phyloP scores from a whole-genome alignment of 2,888 invertebrate genomes.

The Cephus rjabovi region DNA sequence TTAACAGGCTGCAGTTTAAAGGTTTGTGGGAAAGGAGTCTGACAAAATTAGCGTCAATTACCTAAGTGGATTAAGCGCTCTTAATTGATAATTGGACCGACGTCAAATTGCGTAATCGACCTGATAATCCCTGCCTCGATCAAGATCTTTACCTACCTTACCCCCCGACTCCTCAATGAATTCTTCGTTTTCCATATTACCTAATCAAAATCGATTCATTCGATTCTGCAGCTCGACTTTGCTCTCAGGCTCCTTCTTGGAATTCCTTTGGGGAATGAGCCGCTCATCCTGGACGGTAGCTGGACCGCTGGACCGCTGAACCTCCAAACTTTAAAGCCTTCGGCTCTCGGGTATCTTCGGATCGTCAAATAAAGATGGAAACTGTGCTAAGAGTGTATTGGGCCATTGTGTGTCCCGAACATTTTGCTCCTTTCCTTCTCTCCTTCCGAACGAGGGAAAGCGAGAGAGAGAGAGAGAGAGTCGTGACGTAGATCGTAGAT shows the following conservation, averaged over 20 bases:
- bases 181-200: neutral
- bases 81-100: constrained; percentile 12
- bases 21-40: constrained; percentile 57
- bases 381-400: neutral
- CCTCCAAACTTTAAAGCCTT: neutral
- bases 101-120: constrained; percentile 5
- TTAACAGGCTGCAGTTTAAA: constrained; percentile 33
- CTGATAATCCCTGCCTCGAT: neutral
- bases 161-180: neutral
- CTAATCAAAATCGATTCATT: neutral
- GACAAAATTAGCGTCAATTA: constrained; percentile 59
- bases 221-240: neutral
- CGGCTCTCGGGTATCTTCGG: neutral
- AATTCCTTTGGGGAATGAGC: neutral
- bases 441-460: too few relatives aligned
- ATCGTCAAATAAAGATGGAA: neutral
- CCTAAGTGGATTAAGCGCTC: constrained; percentile 48
- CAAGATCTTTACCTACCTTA: neutral
- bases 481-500: neutral
- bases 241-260: neutral
- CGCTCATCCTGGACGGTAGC: neutral
- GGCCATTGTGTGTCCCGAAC: neutral
- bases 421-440: neutral
- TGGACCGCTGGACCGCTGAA: neutral
- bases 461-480: too few relatives aligned